These are phyloP conservation scores for Pristionchus entomophagus DNA, from an alignment of 2,888 invertebrate species.

Conservation along the genomic window DNA sequence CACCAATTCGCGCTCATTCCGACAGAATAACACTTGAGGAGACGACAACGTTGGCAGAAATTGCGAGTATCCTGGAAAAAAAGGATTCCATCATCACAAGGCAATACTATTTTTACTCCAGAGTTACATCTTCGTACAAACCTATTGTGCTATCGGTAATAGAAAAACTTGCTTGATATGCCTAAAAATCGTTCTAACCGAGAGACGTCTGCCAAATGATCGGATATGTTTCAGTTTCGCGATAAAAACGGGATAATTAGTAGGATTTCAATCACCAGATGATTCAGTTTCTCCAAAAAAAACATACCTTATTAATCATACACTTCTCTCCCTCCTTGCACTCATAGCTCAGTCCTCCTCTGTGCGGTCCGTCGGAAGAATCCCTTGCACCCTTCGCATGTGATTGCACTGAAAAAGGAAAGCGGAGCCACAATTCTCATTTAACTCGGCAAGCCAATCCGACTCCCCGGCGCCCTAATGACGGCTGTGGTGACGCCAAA, in stretches of 20 bases:
- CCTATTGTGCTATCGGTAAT: too few species aligned
- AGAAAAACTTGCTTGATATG: too few species aligned
- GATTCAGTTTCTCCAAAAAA: too few species aligned
- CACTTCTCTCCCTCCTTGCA: slow-evolving; percentile 77
- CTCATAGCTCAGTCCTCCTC: slow-evolving; percentile 76
- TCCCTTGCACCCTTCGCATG: slow-evolving; percentile 79
- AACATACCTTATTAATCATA: slow-evolving; percentile 76
- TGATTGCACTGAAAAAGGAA: slow-evolving; percentile 59
- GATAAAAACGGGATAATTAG: not conserved
- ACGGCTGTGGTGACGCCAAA: not conserved
- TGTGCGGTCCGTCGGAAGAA: slow-evolving; percentile 78
- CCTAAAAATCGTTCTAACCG: too few species aligned
- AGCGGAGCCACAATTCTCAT: not conserved
- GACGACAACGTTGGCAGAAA: slow-evolving; percentile 78
- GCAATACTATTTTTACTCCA: too few species aligned
- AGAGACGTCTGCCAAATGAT: too few species aligned
- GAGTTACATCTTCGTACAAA: too few species aligned
- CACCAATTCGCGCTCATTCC: slow-evolving; percentile 79
- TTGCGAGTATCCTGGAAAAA: slow-evolving; percentile 75
- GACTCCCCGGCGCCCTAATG: slow-evolving; percentile 11
- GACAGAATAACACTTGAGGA: slow-evolving; percentile 76
- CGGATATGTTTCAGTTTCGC: not conserved
- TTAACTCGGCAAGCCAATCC: too few species aligned
- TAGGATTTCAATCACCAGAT: not conserved
- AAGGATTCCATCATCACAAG: too few species aligned